Percentiles rank a stretch among this genome's conserved stretches.
phyloP scores from a whole-genome alignment of 2,888 invertebrate species.

The Chymomyza caudatula region DNA sequence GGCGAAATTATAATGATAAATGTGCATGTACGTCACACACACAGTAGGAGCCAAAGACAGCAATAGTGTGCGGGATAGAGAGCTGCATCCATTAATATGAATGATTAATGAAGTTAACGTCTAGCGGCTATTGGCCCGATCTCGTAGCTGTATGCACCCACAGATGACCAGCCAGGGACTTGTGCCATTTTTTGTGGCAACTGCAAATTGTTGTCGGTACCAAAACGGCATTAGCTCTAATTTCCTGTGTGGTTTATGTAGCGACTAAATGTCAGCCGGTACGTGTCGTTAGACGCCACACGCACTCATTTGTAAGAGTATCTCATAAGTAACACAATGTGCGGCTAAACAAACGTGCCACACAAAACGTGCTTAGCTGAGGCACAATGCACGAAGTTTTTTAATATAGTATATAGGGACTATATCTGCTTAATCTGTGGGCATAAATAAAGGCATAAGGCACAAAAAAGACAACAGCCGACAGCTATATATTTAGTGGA shows the following conservation, averaged over 20 bases:
- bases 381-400: neutral
- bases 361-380: neutral
- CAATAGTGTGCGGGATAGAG: neutral
- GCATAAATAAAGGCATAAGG: neutral
- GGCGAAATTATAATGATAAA: constrained; percentile 64
- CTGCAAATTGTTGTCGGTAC: neutral
- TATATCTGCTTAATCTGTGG: neutral
- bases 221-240: constrained; percentile 13
- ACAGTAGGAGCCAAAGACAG: neutral
- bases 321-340: neutral
- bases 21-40: constrained; percentile 29
- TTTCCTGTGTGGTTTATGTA: constrained; percentile 13
- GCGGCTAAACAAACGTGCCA: neutral
- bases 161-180: neutral
- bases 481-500: neutral
- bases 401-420: neutral
- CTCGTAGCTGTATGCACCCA: constrained; percentile 14
- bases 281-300: neutral
- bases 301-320: neutral
- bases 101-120: constrained; percentile 57
- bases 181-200: neutral
- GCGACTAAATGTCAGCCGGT: neutral
- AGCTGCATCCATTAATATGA: constrained; percentile 57
- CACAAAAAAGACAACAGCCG: neutral
- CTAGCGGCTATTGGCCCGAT: constrained; percentile 1